Base-by-base conservation (phyloP, 2,113 vertebrate genomes). In the Lepidothrix coronata region DNA sequence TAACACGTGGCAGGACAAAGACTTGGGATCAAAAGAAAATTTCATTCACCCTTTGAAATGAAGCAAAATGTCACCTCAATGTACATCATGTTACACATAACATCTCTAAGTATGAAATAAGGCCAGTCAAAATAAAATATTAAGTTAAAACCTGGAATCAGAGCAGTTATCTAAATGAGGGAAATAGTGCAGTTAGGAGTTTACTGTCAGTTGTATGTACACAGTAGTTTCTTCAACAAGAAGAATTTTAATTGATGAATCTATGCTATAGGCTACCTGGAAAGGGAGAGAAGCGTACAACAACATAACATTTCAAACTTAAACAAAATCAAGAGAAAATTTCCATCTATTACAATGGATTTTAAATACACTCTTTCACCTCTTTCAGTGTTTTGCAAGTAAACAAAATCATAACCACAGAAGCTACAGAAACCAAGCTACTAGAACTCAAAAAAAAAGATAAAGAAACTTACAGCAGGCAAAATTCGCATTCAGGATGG, bases 381-480 rank as follows among this genome's bases (percentile, higher is more conserved):
- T 3, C 54, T 59, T 91, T n/a, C 70, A 54, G 11, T 52, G 30
- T 59, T 86, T 43, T 52, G 30, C 80, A 84, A 84, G 59, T 39
- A 70, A 66, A 91, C 72, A 33, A 78, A 85, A 61, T 87, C 28
- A 46, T 49, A 76, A 39, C 8, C 67, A 49, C 28, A 91, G 41
- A 88, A 95, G 58, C 55, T 54, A 96, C 23, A 73, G n/a, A 91
- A 94, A 88, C 33, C 31, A 93, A 79, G 22, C 46, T 3, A 89
- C 46, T 3, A 89, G 18, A 96, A 88, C n/a, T 72, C n/a, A 30
- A 57, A 78, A 63, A 63, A 74, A 57, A 55, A 89, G 18, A 91
- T 30, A 65, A 89, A 90, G 54, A 39, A 74, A 96, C 95, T 95
- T 95, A 95, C 93, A 94, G 71, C 28, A 83, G 58, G 74, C 61